Evolutionary conservation across 2,888 invertebrate species (phyloP).

Genomic region (Drosophila putrida): DNA sequence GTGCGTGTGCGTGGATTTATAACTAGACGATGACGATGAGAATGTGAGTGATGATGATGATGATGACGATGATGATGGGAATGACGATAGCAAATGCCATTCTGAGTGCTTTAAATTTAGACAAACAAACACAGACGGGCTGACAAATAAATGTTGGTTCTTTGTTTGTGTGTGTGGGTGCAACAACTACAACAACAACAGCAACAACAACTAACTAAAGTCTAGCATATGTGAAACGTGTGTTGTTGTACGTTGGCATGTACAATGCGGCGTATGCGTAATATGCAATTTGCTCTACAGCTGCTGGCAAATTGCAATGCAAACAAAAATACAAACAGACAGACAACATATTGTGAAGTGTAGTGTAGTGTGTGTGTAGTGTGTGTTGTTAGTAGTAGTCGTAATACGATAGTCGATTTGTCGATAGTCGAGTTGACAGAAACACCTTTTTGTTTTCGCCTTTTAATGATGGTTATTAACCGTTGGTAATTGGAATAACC

Average conservation of each 20-base stretch:
- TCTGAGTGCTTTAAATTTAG: conserved; percentile 71
- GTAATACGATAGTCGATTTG: conserved; percentile 56
- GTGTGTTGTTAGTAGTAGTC: conserved; percentile 28
- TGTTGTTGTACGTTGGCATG: conserved; percentile 33
- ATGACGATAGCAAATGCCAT: conserved; percentile 29
- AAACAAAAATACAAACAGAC: conserved; percentile 40
- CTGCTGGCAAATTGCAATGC: conserved; percentile 70
- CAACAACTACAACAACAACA: neutral
- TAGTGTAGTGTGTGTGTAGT: conserved; percentile 23
- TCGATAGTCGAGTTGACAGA: conserved; percentile 28
- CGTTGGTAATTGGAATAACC: conserved; percentile 54
- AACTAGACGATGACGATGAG: conserved; percentile 31
- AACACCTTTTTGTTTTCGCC: conserved; percentile 41
- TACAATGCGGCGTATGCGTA: conserved; percentile 72
- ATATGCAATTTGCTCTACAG: conserved; percentile 75
- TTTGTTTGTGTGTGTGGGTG: conserved; percentile 29
- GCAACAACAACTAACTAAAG: conserved; percentile 2
- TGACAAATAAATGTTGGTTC: conserved; percentile 57
- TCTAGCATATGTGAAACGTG: conserved; percentile 45
- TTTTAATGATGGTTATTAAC: conserved; percentile 72
- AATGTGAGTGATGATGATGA: conserved; percentile 17
- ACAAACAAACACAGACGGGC: conserved; percentile 56
- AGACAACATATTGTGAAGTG: conserved; percentile 57
- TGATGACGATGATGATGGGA: conserved; percentile 8
- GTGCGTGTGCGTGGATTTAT: conserved; percentile 58